Evolutionary conservation across 1,140 invertebrate genomes (phyloP).

Genomic region (Pseudomyrmex cubaensis): DNA sequence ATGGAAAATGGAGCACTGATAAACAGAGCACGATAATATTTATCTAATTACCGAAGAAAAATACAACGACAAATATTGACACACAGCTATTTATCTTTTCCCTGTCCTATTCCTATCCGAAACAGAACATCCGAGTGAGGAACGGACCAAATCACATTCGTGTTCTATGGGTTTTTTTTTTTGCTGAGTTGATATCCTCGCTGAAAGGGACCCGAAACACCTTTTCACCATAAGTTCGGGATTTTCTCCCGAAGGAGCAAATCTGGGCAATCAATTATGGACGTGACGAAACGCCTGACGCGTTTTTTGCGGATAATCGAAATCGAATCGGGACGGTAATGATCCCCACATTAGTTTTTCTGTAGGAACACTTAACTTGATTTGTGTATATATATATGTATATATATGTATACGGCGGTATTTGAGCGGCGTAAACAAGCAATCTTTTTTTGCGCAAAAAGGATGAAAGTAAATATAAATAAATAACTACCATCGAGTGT

Average conservation of each 20-base stretch:
- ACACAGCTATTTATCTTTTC: no score
- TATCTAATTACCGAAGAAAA: no score
- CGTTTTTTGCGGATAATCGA: slow-evolving; percentile 48
- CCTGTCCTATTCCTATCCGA: background rate
- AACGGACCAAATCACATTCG: background rate
- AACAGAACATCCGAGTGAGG: slow-evolving; percentile 15
- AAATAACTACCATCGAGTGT: slow-evolving; percentile 9
- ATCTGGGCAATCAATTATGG: background rate
- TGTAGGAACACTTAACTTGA: background rate
- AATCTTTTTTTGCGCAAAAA: no score
- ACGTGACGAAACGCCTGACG: background rate
- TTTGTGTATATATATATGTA: no score
- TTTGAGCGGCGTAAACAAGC: no score
- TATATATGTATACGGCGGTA: no score
- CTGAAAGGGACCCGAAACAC: background rate
- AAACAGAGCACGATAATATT: no score
- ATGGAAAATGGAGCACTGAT: no score
- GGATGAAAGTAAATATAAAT: background rate
- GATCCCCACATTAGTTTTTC: background rate
- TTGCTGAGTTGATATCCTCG: background rate
- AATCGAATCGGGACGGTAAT: background rate
- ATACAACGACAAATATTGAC: no score
- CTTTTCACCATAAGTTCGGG: background rate
- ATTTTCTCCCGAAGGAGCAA: slow-evolving; percentile 6
- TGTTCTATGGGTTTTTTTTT: slow-evolving; percentile 17